Conservation (phyloP, 2,888 invertebrate species). For the Eledona agricola region DNA sequence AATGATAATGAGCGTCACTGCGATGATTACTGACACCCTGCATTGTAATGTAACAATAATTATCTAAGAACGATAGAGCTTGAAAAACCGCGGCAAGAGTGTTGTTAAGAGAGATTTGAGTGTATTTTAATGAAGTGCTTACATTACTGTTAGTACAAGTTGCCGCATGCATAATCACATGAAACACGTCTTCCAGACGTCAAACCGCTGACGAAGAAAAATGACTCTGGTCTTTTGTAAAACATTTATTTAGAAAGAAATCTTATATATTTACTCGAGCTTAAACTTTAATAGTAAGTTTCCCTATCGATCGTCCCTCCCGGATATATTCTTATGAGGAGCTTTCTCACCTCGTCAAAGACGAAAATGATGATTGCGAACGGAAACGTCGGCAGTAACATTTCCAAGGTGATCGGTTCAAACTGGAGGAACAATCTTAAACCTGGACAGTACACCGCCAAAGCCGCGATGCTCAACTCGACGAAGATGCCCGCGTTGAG, state of each 20-base stretch:
- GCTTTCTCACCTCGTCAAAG: slow-evolving; percentile 78
- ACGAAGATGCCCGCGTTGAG: slow-evolving; percentile 69
- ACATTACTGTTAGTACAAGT: too few species aligned
- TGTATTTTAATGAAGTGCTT: too few species aligned
- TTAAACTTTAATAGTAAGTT: slow-evolving; percentile 71
- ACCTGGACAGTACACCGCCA: slow-evolving; percentile 73
- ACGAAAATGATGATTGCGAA: slow-evolving; percentile 78
- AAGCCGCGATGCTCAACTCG: slow-evolving; percentile 68
- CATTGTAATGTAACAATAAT: too few species aligned
- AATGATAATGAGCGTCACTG: too few species aligned
- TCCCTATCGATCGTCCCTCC: slow-evolving; percentile 78
- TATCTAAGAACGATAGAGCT: too few species aligned
- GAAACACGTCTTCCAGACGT: background rate
- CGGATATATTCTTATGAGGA: slow-evolving; percentile 72
- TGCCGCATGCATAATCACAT: too few species aligned
- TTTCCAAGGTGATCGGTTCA: slow-evolving; percentile 70
- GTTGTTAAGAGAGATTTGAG: too few species aligned
- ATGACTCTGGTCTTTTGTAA: background rate
- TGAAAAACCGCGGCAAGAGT: too few species aligned
- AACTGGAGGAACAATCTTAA: slow-evolving; percentile 73
- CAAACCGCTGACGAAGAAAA: slow-evolving; percentile 1
- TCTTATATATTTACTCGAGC: too few species aligned
- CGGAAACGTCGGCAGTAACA: slow-evolving; percentile 77
- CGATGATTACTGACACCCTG: too few species aligned
- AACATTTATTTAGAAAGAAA: slow-evolving; percentile 7